Conservation (phyloP, 2,113 vertebrate species). For the Okapia johnstoni region DNA sequence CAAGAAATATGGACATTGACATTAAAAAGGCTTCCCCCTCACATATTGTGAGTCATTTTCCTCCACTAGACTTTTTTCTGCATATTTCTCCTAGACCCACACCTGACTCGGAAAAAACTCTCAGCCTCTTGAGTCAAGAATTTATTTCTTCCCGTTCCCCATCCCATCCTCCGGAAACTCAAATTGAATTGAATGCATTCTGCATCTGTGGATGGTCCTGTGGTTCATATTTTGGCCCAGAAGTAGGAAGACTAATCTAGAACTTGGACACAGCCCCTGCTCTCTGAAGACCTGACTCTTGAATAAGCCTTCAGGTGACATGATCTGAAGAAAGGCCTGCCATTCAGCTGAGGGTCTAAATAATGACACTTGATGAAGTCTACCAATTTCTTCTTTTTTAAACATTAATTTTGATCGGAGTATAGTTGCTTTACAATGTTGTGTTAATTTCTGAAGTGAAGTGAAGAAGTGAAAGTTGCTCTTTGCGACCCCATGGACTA, state of each 20-base stretch:
- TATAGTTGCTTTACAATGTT: background rate
- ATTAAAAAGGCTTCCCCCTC: background rate
- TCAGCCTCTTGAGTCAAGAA: background rate
- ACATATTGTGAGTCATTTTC: background rate
- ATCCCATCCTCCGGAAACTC: background rate
- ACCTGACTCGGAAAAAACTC: background rate
- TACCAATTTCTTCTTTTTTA: background rate
- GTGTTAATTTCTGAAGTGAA: background rate
- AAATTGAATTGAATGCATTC: background rate
- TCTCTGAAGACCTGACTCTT: background rate
- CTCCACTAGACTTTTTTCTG: background rate
- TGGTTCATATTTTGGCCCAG: background rate
- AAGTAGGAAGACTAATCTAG: background rate
- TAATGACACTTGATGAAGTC: background rate
- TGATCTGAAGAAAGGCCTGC: background rate
- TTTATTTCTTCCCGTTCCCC: background rate
- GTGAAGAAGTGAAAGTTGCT: background rate
- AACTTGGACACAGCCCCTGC: background rate
- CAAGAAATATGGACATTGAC: background rate
- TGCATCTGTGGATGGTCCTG: background rate
- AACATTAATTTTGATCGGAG: background rate
- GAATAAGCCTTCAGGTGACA: background rate
- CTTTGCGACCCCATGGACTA: background rate
- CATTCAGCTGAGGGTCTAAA: background rate
- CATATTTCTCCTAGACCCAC: background rate